A percentile compares a stretch with the other conserved stretches of the same genome.
phyloP scores from a whole-genome alignment of 2,113 vertebrate genomes.

The Reinhardtius hippoglossoides region DNA sequence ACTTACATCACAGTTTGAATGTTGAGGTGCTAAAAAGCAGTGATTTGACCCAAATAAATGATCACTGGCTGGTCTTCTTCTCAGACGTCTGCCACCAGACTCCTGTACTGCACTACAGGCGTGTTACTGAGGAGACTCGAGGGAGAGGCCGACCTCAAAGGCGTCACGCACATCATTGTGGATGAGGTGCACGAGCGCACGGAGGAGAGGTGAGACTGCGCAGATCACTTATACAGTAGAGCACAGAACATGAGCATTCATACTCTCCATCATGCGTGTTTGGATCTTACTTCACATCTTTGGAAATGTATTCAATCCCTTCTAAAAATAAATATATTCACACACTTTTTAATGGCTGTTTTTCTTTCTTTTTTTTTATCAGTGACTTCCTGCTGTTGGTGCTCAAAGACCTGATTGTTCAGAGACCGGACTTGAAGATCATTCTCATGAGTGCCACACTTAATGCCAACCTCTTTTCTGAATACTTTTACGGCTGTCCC shows the following conservation, averaged over 20 bases:
- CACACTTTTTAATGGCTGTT: background rate
- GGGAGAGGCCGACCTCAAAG: constrained; percentile 87
- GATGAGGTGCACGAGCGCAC: constrained; percentile 98
- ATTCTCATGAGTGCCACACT: constrained; percentile 98
- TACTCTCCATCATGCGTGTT: background rate
- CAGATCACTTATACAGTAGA: no score
- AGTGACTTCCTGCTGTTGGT: constrained; percentile 98
- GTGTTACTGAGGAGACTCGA: constrained; percentile 92
- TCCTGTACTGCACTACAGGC: constrained; percentile 96
- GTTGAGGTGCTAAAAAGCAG: no score
- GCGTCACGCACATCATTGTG: constrained; percentile 91
- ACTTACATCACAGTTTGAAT: no score
- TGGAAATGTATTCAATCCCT: background rate
- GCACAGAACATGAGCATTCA: background rate
- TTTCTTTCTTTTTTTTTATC: constrained; percentile 1
- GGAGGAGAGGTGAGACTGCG: constrained; percentile 89
- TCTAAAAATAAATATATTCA: background rate
- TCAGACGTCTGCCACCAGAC: constrained; percentile 91
- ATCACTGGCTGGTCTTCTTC: background rate
- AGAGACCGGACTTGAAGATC: constrained; percentile 90
- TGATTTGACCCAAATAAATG: no score
- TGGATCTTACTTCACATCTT: no score
- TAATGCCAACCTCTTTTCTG: constrained; percentile 93
- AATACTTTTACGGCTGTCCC: constrained; percentile 91
- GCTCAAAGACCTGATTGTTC: constrained; percentile 90